Percentiles rank a stretch among this genome's conserved stretches.
These are phyloP conservation scores for Anas flavirostris DNA, from an alignment of 2,797 vertebrate species.

Conservation along the genomic window DNA sequence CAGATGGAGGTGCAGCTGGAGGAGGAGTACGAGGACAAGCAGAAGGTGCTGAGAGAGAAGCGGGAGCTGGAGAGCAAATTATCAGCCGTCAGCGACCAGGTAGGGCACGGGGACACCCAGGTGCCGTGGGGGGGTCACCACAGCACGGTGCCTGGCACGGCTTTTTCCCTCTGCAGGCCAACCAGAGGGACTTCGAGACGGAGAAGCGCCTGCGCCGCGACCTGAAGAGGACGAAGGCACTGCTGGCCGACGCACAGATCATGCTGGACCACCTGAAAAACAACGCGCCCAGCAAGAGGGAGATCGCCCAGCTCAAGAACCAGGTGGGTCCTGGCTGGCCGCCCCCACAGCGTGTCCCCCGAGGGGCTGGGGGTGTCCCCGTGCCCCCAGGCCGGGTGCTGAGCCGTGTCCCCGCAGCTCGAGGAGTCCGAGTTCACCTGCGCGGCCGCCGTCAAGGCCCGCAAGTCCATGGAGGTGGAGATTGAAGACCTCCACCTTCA, in stretches of 20 bases:
- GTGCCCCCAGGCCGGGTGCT: background rate
- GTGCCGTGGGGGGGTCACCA: rapidly evolving
- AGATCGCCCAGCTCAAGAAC: slow-evolving; percentile 96
- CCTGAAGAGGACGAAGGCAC: slow-evolving; percentile 95
- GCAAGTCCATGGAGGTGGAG: slow-evolving; percentile 97
- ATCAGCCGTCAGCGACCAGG: slow-evolving; percentile 88
- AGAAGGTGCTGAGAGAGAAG: slow-evolving; percentile 95
- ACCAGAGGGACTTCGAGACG: slow-evolving; percentile 88
- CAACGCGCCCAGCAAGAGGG: slow-evolving; percentile 96
- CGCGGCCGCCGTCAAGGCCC: slow-evolving; percentile 91
- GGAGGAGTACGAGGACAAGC: slow-evolving; percentile 96
- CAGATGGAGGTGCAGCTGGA: slow-evolving; percentile 97
- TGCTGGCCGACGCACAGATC: slow-evolving; percentile 94
- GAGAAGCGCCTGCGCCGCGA: slow-evolving; percentile 95
- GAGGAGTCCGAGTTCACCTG: slow-evolving; percentile 98
- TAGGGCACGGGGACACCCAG: slow-evolving; percentile 6
- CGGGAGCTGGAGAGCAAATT: slow-evolving; percentile 93
- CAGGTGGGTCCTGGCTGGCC: slow-evolving; percentile 81
- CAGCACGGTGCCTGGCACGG: rapidly evolving
- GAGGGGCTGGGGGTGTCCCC: background rate
- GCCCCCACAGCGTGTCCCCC: background rate
- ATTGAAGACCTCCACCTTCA: slow-evolving; percentile 97
- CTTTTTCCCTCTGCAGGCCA: slow-evolving; percentile 78
- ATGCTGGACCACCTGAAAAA: slow-evolving; percentile 99
- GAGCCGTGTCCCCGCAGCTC: slow-evolving; percentile 80